Evolutionary conservation across 2,888 invertebrate species (phyloP).

Genomic region (Tinea semifulvella): DNA sequence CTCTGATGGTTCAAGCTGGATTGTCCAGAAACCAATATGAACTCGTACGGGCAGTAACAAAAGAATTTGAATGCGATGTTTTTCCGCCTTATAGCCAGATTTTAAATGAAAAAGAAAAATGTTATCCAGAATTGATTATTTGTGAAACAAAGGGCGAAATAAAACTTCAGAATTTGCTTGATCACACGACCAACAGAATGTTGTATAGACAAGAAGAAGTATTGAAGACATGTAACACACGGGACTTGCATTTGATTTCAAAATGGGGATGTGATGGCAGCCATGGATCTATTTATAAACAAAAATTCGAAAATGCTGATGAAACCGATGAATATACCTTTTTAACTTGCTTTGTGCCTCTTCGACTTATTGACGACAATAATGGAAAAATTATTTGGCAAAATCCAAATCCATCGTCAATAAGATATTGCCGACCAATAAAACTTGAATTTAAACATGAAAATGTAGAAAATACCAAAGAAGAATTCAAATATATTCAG

Average conservation of each 20-base stretch:
- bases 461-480: neutral
- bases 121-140: no score
- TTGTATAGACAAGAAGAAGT: no score
- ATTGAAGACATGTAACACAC: no score
- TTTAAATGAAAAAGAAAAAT: neutral
- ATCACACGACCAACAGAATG: no score
- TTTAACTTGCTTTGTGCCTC: neutral
- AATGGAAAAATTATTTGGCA: neutral
- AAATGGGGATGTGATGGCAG: neutral
- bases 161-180: no score
- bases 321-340: neutral
- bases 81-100: neutral
- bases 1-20: no score
- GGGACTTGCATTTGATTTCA: neutral
- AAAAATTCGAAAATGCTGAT: neutral
- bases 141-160: no score
- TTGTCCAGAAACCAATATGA: no score
- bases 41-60: neutral
- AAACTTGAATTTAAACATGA: neutral
- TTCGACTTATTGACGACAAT: neutral
- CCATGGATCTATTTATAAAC: no score
- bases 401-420: neutral
- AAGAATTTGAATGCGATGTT: neutral
- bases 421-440: neutral
- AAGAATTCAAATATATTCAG: neutral